Evolutionary conservation across 1,140 invertebrate genomes (phyloP).

Genomic region (Polyergus mexicanus): DNA sequence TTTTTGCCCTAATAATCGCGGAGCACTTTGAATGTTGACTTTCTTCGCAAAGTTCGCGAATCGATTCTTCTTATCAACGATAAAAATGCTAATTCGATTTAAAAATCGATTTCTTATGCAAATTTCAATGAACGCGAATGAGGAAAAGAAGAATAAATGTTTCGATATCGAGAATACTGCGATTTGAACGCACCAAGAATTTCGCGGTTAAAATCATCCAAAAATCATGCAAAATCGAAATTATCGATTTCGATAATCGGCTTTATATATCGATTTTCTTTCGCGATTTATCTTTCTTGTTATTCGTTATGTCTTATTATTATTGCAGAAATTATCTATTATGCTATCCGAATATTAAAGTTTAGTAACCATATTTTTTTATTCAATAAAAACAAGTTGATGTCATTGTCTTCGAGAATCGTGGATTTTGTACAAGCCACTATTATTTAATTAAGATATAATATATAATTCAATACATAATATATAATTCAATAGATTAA

Average conservation of each 20-base stretch:
- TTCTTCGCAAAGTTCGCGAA: slow-evolving; percentile 1
- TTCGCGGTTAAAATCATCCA: background rate
- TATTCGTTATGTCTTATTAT: background rate
- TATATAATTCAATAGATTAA: too few species aligned
- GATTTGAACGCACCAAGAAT: background rate
- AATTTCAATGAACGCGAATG: background rate
- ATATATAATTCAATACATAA: too few species aligned
- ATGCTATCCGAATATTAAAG: too few species aligned
- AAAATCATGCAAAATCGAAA: background rate
- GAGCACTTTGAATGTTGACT: background rate
- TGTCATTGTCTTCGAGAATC: too few species aligned
- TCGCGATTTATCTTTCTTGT: background rate
- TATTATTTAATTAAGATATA: too few species aligned
- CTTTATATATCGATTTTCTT: background rate
- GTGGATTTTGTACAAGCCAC: too few species aligned
- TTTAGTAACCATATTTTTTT: too few species aligned
- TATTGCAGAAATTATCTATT: too few species aligned
- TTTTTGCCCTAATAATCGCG: slow-evolving; percentile 16
- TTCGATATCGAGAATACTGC: background rate
- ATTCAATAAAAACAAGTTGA: too few species aligned
- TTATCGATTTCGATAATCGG: background rate
- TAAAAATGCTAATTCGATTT: slow-evolving; percentile 3
- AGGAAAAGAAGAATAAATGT: background rate
- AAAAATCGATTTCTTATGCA: background rate
- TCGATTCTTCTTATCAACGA: background rate